Evolutionary conservation across 2,113 vertebrate species (phyloP).

Genomic region (Indicator maculatus): DNA sequence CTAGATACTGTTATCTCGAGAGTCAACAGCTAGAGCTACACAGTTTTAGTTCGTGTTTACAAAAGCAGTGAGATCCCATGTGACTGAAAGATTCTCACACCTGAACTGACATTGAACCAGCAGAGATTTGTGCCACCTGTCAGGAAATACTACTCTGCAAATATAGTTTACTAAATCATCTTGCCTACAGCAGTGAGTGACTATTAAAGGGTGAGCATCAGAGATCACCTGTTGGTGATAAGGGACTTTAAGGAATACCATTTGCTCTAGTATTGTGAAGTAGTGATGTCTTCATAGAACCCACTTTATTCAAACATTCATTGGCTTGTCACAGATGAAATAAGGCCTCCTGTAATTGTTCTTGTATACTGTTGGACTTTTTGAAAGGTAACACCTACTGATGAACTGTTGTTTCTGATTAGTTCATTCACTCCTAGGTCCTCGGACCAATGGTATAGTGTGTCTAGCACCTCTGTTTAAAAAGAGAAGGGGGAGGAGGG

Average conservation of each 20-base stretch:
- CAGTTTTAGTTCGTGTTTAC: background rate
- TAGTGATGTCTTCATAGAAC: background rate
- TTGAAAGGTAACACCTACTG: background rate
- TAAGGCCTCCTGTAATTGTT: background rate
- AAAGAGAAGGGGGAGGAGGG: background rate
- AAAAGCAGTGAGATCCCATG: background rate
- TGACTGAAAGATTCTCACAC: slow-evolving; percentile 10
- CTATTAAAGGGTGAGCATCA: background rate
- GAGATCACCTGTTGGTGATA: background rate
- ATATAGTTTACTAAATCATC: background rate
- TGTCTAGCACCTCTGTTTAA: background rate
- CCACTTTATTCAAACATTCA: background rate
- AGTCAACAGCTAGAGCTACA: slow-evolving; percentile 28
- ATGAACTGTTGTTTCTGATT: background rate
- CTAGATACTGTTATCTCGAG: slow-evolving; percentile 47
- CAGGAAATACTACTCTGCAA: background rate
- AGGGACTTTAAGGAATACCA: background rate
- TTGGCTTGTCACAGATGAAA: background rate
- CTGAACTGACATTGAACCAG: background rate
- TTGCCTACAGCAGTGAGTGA: background rate
- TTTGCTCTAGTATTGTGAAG: background rate
- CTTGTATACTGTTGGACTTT: background rate
- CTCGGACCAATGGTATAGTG: background rate
- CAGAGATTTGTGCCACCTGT: background rate
- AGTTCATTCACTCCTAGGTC: background rate